These are phyloP conservation scores for Cercopithecus hamlyni DNA, from an alignment of 2,797 vertebrate genomes.

Conservation along the genomic window DNA sequence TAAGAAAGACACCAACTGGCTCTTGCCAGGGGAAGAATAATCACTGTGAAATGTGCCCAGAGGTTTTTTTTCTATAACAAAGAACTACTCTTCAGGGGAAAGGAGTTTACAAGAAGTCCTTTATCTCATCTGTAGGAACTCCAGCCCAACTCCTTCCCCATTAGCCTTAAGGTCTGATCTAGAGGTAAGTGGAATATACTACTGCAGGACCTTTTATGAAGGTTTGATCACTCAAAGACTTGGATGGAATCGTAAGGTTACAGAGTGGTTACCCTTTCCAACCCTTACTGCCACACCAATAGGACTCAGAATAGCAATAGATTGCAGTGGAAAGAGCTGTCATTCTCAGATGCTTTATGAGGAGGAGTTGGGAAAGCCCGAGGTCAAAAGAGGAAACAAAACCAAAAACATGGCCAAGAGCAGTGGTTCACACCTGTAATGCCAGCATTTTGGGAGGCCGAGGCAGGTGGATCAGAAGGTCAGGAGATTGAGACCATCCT, in stretches of 20 bases:
- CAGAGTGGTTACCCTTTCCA: rapidly evolving
- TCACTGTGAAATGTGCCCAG: neutral
- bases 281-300: neutral
- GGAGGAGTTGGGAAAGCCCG: neutral
- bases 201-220: rapidly evolving
- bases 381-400: neutral
- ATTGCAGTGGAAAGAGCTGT: neutral
- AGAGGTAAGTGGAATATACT: rapidly evolving
- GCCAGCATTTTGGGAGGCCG: too few relatives aligned
- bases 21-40: rapidly evolving
- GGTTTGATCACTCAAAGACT: too few relatives aligned
- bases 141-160: rapidly evolving
- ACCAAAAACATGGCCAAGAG: neutral
- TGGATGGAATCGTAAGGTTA: neutral
- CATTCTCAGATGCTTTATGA: neutral
- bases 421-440: too few relatives aligned
- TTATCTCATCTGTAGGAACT: too few relatives aligned
- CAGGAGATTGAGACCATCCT: too few relatives aligned
- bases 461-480: too few relatives aligned
- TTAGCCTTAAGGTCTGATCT: rapidly evolving
- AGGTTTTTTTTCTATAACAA: neutral
- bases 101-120: neutral
- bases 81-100: neutral
- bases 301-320: neutral
- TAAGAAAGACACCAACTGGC: neutral